Base-by-base conservation (phyloP, 2,888 invertebrate genomes). In the Piscicola geometra region DNA sequence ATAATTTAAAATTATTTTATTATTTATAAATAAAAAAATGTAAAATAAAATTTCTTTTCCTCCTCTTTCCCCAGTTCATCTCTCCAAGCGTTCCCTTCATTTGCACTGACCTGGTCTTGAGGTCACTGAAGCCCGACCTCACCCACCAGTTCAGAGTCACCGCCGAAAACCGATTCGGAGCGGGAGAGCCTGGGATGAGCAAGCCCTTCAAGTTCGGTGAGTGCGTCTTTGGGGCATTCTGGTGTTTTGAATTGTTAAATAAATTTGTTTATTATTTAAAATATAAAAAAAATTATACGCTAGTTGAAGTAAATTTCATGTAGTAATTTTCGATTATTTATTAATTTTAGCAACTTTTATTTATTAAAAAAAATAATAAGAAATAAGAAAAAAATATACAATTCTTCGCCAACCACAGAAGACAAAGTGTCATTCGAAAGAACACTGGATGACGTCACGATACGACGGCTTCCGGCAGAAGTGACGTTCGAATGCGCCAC, bases 401-500 rank as follows among this genome's bases (percentile, higher is more conserved):
- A n/a, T n/a, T n/a, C n/a, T n/a, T 15, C 64, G n/a, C 28, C 41
- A 64, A 25, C 21, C 5, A 56, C 79, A 80, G 80, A 78, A 70
- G 78, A 79, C 36, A 69, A 56, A 15, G 73, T 78, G 28, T 74
- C 75, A 9, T 78, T 80, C 32, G 67, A 78, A 2, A 71, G 77
- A 21, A 73, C 66, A 18, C 76, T 81, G 60, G 56, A 75, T 41
- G 78, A 80, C 78, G 73, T 78, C 73, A 77, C 74, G 33, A 78
- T 77, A n/a, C 78, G 76, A 25, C 77, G 74, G 56, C 79, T 81
- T 15, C 81, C 81, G 12, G 77, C 75, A 64, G 73, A 66, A 0
- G 77, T 79, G 9, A 90, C 90, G 80, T 90, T 95, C 80, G 89
- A 89, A 0, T 92, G 79, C 67, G 94, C 78, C 56, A 30, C 81